Conservation (phyloP, 2,797 vertebrate species). For the Betta splendens region DNA sequence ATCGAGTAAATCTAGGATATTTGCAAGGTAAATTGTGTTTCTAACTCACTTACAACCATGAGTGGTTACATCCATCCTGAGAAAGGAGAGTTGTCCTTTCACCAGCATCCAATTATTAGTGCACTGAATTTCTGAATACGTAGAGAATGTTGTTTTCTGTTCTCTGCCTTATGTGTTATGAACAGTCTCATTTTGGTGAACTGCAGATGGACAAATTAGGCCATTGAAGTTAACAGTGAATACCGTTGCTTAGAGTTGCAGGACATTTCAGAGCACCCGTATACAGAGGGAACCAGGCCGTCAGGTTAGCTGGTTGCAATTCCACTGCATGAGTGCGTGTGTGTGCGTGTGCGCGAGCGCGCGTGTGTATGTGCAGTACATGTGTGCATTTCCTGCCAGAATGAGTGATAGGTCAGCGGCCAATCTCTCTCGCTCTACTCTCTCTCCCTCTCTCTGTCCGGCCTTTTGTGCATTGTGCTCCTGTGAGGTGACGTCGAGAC, state of each 20-base stretch:
- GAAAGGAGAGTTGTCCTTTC: slow-evolving; percentile 65
- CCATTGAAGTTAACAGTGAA: slow-evolving; percentile 67
- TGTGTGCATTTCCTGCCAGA: slow-evolving; percentile 34
- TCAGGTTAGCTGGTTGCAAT: slow-evolving; percentile 76
- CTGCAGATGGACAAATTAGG: slow-evolving; percentile 31
- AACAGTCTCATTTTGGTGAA: not conserved
- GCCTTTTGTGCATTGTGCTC: slow-evolving; percentile 78
- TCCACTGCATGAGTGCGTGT: slow-evolving; percentile 67
- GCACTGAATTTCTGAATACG: slow-evolving; percentile 17
- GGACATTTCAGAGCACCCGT: slow-evolving; percentile 78
- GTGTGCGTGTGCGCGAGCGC: slow-evolving; percentile 20
- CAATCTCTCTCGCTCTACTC: slow-evolving; percentile 44
- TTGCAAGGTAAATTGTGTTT: slow-evolving; percentile 94
- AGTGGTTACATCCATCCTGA: slow-evolving; percentile 45
- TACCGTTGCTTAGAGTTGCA: slow-evolving; percentile 80
- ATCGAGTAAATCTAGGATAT: slow-evolving; percentile 99
- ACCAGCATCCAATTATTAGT: slow-evolving; percentile 56
- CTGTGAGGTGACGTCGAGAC: slow-evolving; percentile 61
- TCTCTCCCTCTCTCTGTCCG: slow-evolving; percentile 65
- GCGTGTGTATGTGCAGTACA: not conserved
- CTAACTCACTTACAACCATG: slow-evolving; percentile 44
- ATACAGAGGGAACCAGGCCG: slow-evolving; percentile 73
- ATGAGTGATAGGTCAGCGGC: slow-evolving; percentile 51
- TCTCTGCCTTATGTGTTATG: slow-evolving; percentile 3
- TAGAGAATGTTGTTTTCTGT: slow-evolving; percentile 8